Percentiles rank a stretch among this genome's conserved stretches.
phyloP scores from a whole-genome alignment of 1,140 invertebrate genomes.

The Phocides pigmalion region DNA sequence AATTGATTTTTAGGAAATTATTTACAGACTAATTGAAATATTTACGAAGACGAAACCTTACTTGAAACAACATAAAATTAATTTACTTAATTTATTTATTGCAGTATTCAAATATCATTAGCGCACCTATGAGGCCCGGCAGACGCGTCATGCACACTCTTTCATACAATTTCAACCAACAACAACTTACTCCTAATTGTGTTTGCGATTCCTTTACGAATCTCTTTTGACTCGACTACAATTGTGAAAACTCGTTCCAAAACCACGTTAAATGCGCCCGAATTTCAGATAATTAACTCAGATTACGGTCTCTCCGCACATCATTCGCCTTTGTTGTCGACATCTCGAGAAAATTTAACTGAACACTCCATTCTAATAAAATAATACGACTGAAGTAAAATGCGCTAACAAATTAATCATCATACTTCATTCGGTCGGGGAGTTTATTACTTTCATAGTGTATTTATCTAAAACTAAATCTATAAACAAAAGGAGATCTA shows the following conservation, averaged over 20 bases:
- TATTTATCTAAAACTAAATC: too few species aligned
- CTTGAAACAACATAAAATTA: background rate
- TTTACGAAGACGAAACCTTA: too few species aligned
- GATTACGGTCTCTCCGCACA: conserved; percentile 72
- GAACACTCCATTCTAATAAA: conserved; percentile 35
- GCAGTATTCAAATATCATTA: conserved; percentile 35
- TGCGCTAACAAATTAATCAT: too few species aligned
- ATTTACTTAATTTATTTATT: too few species aligned
- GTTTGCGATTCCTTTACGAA: conserved; percentile 77
- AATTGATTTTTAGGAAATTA: too few species aligned
- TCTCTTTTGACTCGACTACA: conserved; percentile 75
- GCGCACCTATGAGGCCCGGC: conserved; percentile 31
- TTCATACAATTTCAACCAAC: conserved; percentile 70
- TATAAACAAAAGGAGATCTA: too few species aligned
- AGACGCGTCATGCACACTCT: conserved; percentile 63
- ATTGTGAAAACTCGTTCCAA: conserved; percentile 76
- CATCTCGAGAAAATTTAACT: conserved; percentile 56
- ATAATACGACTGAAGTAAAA: conserved; percentile 20
- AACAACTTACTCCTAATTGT: conserved; percentile 75
- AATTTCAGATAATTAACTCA: conserved; percentile 81
- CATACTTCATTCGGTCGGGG: too few species aligned
- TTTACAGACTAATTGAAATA: too few species aligned
- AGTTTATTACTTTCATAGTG: too few species aligned
- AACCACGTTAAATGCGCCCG: conserved; percentile 76
- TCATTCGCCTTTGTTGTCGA: conserved; percentile 71